A percentile compares a stretch with the other conserved stretches of the same genome.
Evolutionary conservation across 2,888 invertebrate genomes (phyloP).

Genomic region (Blera fallax): DNA sequence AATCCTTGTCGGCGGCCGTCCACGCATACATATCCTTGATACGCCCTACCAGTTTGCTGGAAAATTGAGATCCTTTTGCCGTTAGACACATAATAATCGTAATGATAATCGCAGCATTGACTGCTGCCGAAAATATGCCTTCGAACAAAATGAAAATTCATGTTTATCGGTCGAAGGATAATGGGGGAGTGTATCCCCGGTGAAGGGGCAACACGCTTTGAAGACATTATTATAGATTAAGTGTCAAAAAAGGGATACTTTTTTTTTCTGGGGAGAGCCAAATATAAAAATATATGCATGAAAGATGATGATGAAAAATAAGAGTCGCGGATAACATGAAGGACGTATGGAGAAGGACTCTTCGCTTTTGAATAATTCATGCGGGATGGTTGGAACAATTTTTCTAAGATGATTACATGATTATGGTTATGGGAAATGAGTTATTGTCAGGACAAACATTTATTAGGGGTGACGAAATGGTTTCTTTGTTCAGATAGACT

Average conservation of each 20-base stretch:
- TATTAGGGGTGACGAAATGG: slow-evolving; percentile 69
- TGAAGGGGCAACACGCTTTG: slow-evolving; percentile 48
- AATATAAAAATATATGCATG: slow-evolving; percentile 41
- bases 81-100: slow-evolving; percentile 68
- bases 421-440: slow-evolving; percentile 70
- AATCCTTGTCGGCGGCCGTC: slow-evolving; percentile 1
- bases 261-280: background rate
- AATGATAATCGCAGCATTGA: slow-evolving; percentile 67
- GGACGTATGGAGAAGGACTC: slow-evolving; percentile 46
- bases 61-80: slow-evolving; percentile 52
- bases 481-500: slow-evolving; percentile 42
- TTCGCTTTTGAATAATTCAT: slow-evolving; percentile 66
- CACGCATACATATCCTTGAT: slow-evolving; percentile 23
- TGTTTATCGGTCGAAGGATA: slow-evolving; percentile 66
- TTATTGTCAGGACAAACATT: slow-evolving; percentile 68
- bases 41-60: background rate
- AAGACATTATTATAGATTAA: slow-evolving; percentile 71
- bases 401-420: slow-evolving; percentile 71
- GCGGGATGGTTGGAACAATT: slow-evolving; percentile 59
- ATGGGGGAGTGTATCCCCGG: slow-evolving; percentile 4
- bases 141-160: slow-evolving; percentile 65
- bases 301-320: slow-evolving; percentile 63
- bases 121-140: slow-evolving; percentile 56
- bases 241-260: slow-evolving; percentile 66
- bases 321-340: slow-evolving; percentile 40